Evolutionary conservation across 2,797 vertebrate genomes (phyloP), one percentile per base, ranked within the genome.

Genomic region (Poliocrania exsul): DNA sequence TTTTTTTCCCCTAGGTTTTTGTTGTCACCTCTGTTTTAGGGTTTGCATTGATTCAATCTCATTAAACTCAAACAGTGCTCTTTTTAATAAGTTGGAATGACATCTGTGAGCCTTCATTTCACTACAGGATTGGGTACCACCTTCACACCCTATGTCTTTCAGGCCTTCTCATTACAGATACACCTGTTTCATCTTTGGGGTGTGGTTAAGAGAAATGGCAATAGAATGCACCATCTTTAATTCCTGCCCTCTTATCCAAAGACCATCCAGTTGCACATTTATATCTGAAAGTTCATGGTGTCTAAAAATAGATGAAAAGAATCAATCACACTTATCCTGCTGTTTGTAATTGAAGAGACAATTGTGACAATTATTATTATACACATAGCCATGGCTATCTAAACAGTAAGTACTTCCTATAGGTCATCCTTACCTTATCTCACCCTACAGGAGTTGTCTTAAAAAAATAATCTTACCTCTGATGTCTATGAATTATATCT

Each of bases 91-190:
- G 7, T 13, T 78, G 9, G 29, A 60, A 47, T 46, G 35, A 23
- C n/a, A 51, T 24, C n/a, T 78, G 53, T 46, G 11, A 74, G 16
- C 29, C 60, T 80, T 65, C 4, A 10, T 56, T 66, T 67, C 38
- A 19, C 49, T 44, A 3, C 8, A 47, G 25, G 37, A 18, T 47
- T 0, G 0, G 28, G 26, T 17, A 23, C 26, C 16, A 10, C 28
- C 26, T 60, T 81, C 54, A 69, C 0, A 2, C 20, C 13, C 13
- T 8, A 29, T 51, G n/a, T 44, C 31, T 78, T 60, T 67, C 50
- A 2, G 3, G 25, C 10, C 23, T 72, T 79, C 42, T 69, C 4
- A 4, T 18, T 86, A 17, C 29, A 81, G 23, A n/a, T 65, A 20
- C 13, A 70, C 5, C 12, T 56, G 3, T 60, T 74, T 26, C 4